A percentile compares a stretch with the other conserved stretches of the same genome.
Evolutionary conservation across 2,797 vertebrate genomes (phyloP).

Genomic region (Gymnoscopelus braueri): DNA sequence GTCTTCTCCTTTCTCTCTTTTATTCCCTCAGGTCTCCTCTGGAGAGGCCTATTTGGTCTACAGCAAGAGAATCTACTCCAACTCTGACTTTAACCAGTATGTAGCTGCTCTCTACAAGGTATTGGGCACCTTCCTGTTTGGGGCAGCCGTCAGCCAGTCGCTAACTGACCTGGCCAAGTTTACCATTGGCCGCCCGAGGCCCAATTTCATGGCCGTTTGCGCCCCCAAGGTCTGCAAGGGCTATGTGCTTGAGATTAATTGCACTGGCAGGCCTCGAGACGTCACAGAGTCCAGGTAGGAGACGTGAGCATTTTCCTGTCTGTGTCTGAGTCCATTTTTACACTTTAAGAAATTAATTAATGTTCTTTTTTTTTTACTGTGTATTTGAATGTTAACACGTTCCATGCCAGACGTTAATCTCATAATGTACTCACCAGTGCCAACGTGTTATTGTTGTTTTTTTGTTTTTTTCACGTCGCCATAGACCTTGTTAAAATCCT

Average conservation of each 20-base stretch:
- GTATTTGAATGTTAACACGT: no score
- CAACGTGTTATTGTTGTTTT: no score
- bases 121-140: conserved; percentile 93
- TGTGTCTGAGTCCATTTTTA: no score
- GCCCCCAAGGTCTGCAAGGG: conserved; percentile 82
- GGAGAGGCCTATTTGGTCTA: conserved; percentile 91
- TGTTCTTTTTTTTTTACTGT: no score
- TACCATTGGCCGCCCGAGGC: conserved; percentile 91
- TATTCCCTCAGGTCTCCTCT: conserved; percentile 72
- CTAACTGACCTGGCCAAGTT: conserved; percentile 95
- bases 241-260: conserved; percentile 85
- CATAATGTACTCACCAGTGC: no score
- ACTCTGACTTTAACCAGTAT: conserved; percentile 92
- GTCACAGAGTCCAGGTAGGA: conserved; percentile 92
- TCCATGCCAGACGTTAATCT: no score
- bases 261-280: conserved; percentile 80
- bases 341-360: no score
- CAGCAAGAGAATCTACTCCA: conserved; percentile 88
- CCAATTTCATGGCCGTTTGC: conserved; percentile 91
- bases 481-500: no score
- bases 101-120: conserved; percentile 94
- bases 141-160: conserved; percentile 91
- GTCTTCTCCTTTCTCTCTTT: neutral
- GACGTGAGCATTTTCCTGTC: no score
- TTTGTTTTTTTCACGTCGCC: no score